Evolutionary conservation across 1,140 invertebrate species (phyloP), one percentile per base, ranked within the genome.

Genomic region (Pissodes strobi): DNA sequence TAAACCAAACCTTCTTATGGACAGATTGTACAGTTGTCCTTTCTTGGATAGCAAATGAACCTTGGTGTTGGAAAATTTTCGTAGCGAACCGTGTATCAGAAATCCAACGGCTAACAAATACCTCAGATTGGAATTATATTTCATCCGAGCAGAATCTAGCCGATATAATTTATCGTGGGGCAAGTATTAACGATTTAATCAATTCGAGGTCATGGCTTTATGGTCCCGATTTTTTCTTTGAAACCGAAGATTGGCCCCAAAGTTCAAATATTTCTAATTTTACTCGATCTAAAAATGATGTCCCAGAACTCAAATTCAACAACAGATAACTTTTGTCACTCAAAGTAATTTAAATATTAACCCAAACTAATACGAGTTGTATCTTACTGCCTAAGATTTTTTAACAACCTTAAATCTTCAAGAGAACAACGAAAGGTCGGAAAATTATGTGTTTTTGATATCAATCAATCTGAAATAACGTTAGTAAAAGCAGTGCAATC

Each of bases 101-200:
- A n/a, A n/a, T n/a, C n/a, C n/a, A n/a, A n/a, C n/a, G n/a, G n/a
- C n/a, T n/a, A n/a, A n/a, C n/a, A n/a, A n/a, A n/a, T n/a, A n/a
- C n/a, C n/a, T n/a, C n/a, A n/a, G n/a, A n/a, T n/a, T n/a, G n/a
- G n/a, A n/a, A n/a, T n/a, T n/a, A n/a, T n/a, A n/a, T n/a, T n/a
- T n/a, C n/a, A n/a, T n/a, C n/a, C n/a, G n/a, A n/a, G n/a, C n/a
- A 73, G 8, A 79, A 79, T 60, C 74, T 77, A 13, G 78, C 75
- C 6, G 76, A 79, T 66, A 64, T 69, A 4, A 45, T 68, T 8
- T 74, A n/a, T n/a, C n/a, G n/a, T n/a, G 71, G n/a, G 22, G 76
- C 21, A 72, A 57, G 10, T 13, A n/a, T 53, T 1, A 49, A 49
- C n/a, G 5, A 48, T 15, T 19, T 48, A 27, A 23, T n/a, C 5